Conservation (phyloP, 2,888 invertebrate species). For the Polydesmus complanatus region DNA sequence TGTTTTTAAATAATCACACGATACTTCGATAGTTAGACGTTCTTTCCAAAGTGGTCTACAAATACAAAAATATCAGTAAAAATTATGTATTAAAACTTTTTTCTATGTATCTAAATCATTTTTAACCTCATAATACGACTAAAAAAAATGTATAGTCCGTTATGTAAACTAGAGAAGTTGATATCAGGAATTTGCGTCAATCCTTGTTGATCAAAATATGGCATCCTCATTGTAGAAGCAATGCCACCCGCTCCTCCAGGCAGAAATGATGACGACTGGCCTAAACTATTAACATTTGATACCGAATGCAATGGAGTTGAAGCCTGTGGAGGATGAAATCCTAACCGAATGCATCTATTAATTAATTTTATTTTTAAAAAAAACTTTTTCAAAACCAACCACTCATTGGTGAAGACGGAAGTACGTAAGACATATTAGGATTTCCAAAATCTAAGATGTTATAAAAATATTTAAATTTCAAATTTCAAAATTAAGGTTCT, state of each 20-base stretch:
- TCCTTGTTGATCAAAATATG: constrained; percentile 20
- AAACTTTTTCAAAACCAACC: too few species aligned
- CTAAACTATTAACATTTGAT: not conserved
- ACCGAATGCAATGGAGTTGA: constrained; percentile 6
- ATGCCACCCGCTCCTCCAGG: not conserved
- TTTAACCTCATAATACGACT: constrained; percentile 55
- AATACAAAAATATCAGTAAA: not conserved
- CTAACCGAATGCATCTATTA: not conserved
- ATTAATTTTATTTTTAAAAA: not conserved
- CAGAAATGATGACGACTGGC: not conserved
- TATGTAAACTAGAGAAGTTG: constrained; percentile 65
- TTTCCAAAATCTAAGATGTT: not conserved
- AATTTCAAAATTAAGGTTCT: too few species aligned
- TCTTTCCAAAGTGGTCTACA: constrained; percentile 63
- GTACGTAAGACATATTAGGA: not conserved
- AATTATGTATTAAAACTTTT: not conserved
- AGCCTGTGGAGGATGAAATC: constrained; percentile 8
- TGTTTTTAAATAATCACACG: constrained; percentile 23
- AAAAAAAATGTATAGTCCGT: constrained; percentile 82
- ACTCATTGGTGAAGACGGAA: not conserved
- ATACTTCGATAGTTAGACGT: constrained; percentile 26
- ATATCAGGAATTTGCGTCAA: constrained; percentile 25
- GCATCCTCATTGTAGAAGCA: not conserved
- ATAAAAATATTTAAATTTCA: not conserved
- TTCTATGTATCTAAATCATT: not conserved